Conservation (phyloP, 2,113 vertebrate genomes). For the Thinocorus orbignyianus region DNA sequence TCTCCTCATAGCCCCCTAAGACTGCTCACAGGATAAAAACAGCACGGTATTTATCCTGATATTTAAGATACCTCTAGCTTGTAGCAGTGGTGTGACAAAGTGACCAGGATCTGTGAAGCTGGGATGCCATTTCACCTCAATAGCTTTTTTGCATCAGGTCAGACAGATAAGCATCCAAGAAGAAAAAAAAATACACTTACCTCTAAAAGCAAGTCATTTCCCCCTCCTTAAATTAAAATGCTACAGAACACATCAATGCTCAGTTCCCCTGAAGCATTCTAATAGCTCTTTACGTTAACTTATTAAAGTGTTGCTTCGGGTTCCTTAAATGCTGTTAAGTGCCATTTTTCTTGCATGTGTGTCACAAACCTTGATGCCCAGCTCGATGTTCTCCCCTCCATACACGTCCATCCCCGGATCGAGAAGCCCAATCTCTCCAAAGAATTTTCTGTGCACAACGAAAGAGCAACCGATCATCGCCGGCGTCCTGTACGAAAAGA, state of each 20-base stretch:
- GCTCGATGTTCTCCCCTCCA: slow-evolving; percentile 96
- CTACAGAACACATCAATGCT: background rate
- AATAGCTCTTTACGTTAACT: background rate
- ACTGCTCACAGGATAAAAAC: background rate
- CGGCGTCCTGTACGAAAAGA: slow-evolving; percentile 79
- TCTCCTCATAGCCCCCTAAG: background rate
- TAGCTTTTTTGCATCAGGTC: background rate
- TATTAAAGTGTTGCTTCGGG: background rate
- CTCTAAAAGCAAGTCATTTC: background rate
- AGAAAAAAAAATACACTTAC: background rate
- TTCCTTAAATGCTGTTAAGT: background rate
- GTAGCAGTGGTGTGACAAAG: background rate
- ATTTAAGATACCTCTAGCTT: background rate
- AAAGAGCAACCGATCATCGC: slow-evolving; percentile 99
- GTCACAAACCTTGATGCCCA: slow-evolving; percentile 94
- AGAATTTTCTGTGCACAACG: slow-evolving; percentile 91
- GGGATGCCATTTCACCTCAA: background rate
- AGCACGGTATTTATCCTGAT: rapidly evolving
- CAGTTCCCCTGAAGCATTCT: background rate
- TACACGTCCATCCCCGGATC: slow-evolving; percentile 98
- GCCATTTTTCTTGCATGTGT: background rate
- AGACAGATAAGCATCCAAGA: background rate
- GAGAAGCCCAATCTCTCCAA: slow-evolving; percentile 91
- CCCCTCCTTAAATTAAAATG: background rate
- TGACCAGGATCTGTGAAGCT: background rate